A percentile compares a stretch with the other conserved stretches of the same genome.
phyloP scores from a whole-genome alignment of 2,797 vertebrate species.

The Mormyrops attenuatus region DNA sequence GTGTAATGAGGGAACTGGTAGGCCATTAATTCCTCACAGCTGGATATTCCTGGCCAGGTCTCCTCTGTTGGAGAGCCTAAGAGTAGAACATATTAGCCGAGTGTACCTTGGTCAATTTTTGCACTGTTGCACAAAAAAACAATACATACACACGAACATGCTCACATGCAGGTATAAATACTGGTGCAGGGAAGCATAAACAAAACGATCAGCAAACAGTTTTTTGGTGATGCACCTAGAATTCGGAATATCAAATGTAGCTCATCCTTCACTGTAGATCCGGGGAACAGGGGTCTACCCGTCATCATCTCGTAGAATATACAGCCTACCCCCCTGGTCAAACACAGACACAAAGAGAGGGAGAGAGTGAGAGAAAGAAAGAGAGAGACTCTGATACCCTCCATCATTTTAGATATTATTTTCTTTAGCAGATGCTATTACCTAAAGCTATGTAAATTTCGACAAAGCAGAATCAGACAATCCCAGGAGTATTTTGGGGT shows the following conservation, averaged over 20 bases:
- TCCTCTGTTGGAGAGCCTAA: conserved; percentile 70
- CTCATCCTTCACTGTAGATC: conserved; percentile 67
- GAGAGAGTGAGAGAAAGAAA: background rate
- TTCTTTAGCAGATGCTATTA: background rate
- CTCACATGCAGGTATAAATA: background rate
- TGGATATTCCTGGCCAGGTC: conserved; percentile 62
- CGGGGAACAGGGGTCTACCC: conserved; percentile 66
- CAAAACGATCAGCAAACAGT: background rate
- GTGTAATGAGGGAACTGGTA: conserved; percentile 67
- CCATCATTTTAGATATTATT: background rate
- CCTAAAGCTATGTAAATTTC: background rate
- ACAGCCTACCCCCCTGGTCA: conserved; percentile 64
- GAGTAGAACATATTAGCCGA: background rate
- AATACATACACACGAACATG: background rate
- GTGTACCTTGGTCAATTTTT: background rate
- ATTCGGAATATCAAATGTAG: conserved; percentile 69
- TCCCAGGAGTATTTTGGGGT: background rate
- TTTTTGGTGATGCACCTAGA: conserved; percentile 52
- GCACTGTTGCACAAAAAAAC: background rate
- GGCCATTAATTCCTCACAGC: conserved; percentile 65
- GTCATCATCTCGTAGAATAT: conserved; percentile 72
- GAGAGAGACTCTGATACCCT: background rate
- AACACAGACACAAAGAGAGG: background rate
- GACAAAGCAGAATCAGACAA: background rate
- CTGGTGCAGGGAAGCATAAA: background rate